Evolutionary conservation across 53 echinoderm and acorn worm species (phyloP).

Genomic region (Echinarachnius parma): DNA sequence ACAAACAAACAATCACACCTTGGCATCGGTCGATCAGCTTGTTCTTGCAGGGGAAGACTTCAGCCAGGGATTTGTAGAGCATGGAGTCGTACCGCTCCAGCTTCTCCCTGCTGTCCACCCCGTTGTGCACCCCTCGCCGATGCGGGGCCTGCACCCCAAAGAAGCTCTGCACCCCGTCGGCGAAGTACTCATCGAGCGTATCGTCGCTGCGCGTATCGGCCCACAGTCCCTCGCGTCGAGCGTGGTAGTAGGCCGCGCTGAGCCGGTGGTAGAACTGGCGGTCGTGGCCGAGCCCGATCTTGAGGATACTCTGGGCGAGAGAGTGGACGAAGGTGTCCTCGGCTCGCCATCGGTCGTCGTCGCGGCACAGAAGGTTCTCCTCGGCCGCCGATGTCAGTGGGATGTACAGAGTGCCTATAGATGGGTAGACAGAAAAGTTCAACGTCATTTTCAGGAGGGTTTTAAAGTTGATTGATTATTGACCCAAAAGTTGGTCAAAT

Average conservation of each 20-base stretch:
- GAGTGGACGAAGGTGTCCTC: slow-evolving; percentile 75
- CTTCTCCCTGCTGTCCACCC: slow-evolving; percentile 51
- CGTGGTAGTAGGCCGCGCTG: slow-evolving; percentile 64
- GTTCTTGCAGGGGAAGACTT: slow-evolving; percentile 66
- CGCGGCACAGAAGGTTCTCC: slow-evolving; percentile 82
- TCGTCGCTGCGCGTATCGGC: slow-evolving; percentile 42
- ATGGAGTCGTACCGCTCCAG: slow-evolving; percentile 52
- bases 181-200: slow-evolving; percentile 59
- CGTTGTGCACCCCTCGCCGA: slow-evolving; percentile 39
- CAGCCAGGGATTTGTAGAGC: slow-evolving; percentile 43
- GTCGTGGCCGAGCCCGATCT: slow-evolving; percentile 43
- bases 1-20: neutral
- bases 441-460: too few relatives aligned
- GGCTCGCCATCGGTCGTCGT: slow-evolving; percentile 46
- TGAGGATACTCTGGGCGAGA: slow-evolving; percentile 70
- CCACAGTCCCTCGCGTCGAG: slow-evolving; percentile 63
- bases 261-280: slow-evolving; percentile 47
- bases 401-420: slow-evolving; percentile 69
- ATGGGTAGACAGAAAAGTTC: too few relatives aligned
- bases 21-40: slow-evolving; percentile 55
- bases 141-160: slow-evolving; percentile 52
- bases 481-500: too few relatives aligned
- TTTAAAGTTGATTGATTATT: too few relatives aligned
- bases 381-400: slow-evolving; percentile 77
- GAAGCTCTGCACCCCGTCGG: slow-evolving; percentile 67